Percentiles rank a stretch among this genome's conserved stretches.
phyloP scores from a whole-genome alignment of 2,113 vertebrate genomes.

The Menidia beryllina region DNA sequence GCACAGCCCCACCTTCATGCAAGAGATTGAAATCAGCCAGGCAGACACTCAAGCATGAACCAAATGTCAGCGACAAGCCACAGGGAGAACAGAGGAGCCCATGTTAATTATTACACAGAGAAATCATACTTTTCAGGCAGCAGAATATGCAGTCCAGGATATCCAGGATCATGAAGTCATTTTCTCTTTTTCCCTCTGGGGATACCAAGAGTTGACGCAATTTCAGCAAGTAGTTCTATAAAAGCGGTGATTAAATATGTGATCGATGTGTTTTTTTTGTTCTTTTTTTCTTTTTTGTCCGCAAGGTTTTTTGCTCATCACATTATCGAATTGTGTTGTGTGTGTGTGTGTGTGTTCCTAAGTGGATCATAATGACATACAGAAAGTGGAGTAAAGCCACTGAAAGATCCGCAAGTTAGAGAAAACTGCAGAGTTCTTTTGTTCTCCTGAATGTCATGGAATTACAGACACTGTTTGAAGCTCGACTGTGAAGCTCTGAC shows the following conservation, averaged over 20 bases:
- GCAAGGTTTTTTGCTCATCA: conserved; percentile 21
- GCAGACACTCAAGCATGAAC: conserved; percentile 86
- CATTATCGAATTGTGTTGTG: conserved; percentile 41
- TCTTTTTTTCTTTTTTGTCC: background rate
- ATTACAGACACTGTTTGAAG: conserved; percentile 71
- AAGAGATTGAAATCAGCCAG: conserved; percentile 83
- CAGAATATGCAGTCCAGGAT: conserved; percentile 63
- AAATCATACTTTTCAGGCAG: conserved; percentile 69
- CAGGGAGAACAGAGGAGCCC: conserved; percentile 74
- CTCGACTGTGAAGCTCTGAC: conserved; percentile 53
- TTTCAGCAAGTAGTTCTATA: conserved; percentile 72
- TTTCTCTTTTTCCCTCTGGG: conserved; percentile 60
- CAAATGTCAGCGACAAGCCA: conserved; percentile 84
- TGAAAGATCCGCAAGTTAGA: conserved; percentile 35
- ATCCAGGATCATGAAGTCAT: conserved; percentile 77
- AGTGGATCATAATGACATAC: conserved; percentile 26
- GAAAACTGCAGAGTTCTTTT: conserved; percentile 47
- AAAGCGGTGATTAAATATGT: conserved; percentile 74
- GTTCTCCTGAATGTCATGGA: conserved; percentile 59
- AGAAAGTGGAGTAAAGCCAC: conserved; percentile 19
- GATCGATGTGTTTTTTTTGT: conserved; percentile 42
- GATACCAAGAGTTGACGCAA: conserved; percentile 67
- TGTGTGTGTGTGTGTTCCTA: conserved; percentile 42
- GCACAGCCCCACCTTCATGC: conserved; percentile 79
- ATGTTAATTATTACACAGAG: conserved; percentile 81